Evolutionary conservation across 1,140 invertebrate species (phyloP).

Genomic region (Hypothenemus hampei): DNA sequence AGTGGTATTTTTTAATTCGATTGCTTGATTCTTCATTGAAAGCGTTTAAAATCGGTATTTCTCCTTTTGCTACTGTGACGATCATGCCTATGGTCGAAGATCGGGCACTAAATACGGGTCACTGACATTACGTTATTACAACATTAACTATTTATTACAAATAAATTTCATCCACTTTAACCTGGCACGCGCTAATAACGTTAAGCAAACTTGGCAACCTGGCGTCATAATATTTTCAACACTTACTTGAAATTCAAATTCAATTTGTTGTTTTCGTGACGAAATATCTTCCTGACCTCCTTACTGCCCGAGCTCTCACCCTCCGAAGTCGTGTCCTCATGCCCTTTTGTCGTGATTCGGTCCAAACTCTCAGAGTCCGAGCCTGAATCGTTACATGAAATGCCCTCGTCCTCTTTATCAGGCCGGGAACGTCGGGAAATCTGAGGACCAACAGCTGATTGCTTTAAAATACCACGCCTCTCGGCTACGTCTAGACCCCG

Average conservation of each 20-base stretch:
- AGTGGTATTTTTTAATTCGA: too few relatives aligned
- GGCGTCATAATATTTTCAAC: too few relatives aligned
- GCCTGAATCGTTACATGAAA: constrained; percentile 42
- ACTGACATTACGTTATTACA: too few relatives aligned
- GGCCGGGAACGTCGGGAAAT: constrained; percentile 13
- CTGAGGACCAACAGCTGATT: not conserved
- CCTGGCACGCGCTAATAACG: too few relatives aligned
- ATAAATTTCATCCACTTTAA: too few relatives aligned
- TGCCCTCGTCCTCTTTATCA: constrained; percentile 41
- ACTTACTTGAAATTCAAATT: constrained; percentile 33
- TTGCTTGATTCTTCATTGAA: too few relatives aligned
- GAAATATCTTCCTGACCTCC: constrained; percentile 57
- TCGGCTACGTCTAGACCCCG: not conserved
- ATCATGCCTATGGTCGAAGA: too few relatives aligned
- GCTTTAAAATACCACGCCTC: constrained; percentile 34
- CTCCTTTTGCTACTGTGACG: too few relatives aligned
- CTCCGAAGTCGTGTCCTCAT: constrained; percentile 47
- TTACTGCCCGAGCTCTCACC: constrained; percentile 57
- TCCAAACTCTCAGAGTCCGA: constrained; percentile 36
- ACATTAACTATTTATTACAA: too few relatives aligned
- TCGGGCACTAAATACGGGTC: too few relatives aligned
- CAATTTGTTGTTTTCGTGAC: constrained; percentile 46
- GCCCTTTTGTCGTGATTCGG: constrained; percentile 16
- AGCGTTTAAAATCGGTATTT: too few relatives aligned
- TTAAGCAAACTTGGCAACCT: too few relatives aligned